phyloP scores from a whole-genome alignment of 2,797 vertebrate species.

The Danio kyathit region DNA sequence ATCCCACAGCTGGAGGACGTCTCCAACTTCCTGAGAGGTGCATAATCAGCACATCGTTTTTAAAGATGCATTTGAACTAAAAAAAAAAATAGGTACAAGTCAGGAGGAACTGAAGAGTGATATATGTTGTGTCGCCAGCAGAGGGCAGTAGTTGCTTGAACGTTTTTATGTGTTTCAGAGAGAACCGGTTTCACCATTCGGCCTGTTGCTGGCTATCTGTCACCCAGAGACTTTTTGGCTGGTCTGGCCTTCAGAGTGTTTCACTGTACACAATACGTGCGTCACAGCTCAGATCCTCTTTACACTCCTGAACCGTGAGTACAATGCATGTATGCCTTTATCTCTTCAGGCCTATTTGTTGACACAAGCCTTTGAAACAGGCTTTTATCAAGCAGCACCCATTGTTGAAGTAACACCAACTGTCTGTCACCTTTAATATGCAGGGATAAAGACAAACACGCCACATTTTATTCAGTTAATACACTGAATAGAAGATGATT shows the following conservation, averaged over 20 bases:
- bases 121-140: not conserved
- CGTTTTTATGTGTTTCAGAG: conserved; percentile 77
- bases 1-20: conserved; percentile 98
- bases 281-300: conserved; percentile 95
- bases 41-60: not conserved
- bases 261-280: conserved; percentile 97
- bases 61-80: not conserved
- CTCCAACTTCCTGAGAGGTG: conserved; percentile 93
- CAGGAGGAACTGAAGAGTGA: not conserved
- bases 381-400: not conserved
- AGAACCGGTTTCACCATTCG: conserved; percentile 94
- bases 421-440: conserved; percentile 6
- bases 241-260: conserved; percentile 98
- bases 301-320: conserved; percentile 98
- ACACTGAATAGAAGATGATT: not conserved
- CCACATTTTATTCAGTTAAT: not conserved
- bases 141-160: not conserved
- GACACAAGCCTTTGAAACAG: not conserved
- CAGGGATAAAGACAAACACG: not conserved
- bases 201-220: conserved; percentile 95
- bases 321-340: conserved; percentile 15
- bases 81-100: not conserved
- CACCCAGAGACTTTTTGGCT: conserved; percentile 95
- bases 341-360: not conserved
- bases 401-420: conserved; percentile 4